These are phyloP conservation scores for Bucco capensis DNA, from an alignment of 2,113 vertebrate species.

Conservation along the genomic window DNA sequence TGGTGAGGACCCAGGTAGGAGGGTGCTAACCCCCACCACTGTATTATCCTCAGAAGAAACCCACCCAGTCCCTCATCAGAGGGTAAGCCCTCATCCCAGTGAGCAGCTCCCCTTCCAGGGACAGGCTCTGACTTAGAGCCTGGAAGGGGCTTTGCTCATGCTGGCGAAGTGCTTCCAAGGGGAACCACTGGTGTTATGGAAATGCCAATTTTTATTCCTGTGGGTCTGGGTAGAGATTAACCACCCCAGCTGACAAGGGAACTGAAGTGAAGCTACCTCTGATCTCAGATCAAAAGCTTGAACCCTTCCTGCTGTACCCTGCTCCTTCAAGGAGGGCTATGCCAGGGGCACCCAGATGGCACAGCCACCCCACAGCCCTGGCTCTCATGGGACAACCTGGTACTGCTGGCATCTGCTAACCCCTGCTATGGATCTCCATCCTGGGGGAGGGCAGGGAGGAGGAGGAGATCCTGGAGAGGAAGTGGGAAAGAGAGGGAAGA, in stretches of 20 bases:
- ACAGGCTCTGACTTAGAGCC: neutral
- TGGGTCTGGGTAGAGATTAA: neutral
- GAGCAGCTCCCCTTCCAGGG: neutral
- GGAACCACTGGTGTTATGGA: neutral
- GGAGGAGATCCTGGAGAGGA: neutral
- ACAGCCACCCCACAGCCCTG: rapidly evolving
- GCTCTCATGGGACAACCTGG: rapidly evolving
- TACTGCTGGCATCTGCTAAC: neutral
- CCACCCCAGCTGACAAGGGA: neutral
- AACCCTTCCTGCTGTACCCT: neutral
- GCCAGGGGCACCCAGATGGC: neutral
- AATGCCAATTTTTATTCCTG: neutral
- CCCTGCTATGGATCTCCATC: neutral
- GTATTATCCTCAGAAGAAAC: neutral
- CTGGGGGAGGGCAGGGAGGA: neutral
- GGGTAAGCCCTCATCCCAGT: neutral
- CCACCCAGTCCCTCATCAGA: rapidly evolving
- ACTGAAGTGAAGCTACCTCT: neutral
- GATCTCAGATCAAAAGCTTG: slow-evolving; percentile 19
- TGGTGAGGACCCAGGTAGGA: neutral
- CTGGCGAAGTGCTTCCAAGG: neutral
- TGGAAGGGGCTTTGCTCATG: rapidly evolving
- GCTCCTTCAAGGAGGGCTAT: neutral
- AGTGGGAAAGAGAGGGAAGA: neutral
- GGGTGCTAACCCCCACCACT: neutral